Evolutionary conservation across 2,113 vertebrate species (phyloP), one percentile per base, ranked within the genome.

Genomic region (Hoplias malabaricus): DNA sequence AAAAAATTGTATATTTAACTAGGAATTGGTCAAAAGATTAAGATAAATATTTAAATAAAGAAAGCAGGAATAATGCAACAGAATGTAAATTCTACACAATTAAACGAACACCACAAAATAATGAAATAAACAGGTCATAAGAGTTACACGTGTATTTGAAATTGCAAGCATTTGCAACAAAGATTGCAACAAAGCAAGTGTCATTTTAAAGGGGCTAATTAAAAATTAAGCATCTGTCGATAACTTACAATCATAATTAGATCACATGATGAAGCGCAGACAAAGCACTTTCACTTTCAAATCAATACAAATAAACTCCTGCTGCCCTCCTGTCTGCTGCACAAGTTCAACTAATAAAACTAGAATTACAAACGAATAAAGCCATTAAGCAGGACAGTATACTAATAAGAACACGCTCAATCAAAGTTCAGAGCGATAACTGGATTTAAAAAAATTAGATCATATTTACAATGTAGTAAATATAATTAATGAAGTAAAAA

Each of bases 251-350:
- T 79, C 73, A 75, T 65, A 82, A 82, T 82, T 72, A 82, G 68
- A 75, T 79, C 67, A 69, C 72, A 79, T 79, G 81, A 82, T 71
- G 72, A 46, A 79, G 23, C 66, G 77, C 72, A 68, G 63, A 79
- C 57, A 50, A 79, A 69, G 81, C 81, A 72, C 53, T 78, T 82
- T 74, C 80, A 25, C 29, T 36, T 67, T 63, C 57, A 38, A 66
- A 82, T 82, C 80, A 48, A 78, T 82, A 75, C 80, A 66, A 79
- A 82, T 59, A 48, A 78, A 78, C 80, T 57, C 42, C 53, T n/a
- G 21, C 62, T 38, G 70, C 74, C 69, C 53, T 57, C 38, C 69
- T 65, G 53, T n/a, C 63, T 68, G 74, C 50, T 29, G 61, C 3
- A 38, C 42, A 19, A 62, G 67, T 69, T 66, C 67, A 9, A 38